A percentile compares a stretch with the other conserved stretches of the same genome.
Conservation (phyloP, 1,140 invertebrate species). For the Ctenoplectra terminalis region DNA sequence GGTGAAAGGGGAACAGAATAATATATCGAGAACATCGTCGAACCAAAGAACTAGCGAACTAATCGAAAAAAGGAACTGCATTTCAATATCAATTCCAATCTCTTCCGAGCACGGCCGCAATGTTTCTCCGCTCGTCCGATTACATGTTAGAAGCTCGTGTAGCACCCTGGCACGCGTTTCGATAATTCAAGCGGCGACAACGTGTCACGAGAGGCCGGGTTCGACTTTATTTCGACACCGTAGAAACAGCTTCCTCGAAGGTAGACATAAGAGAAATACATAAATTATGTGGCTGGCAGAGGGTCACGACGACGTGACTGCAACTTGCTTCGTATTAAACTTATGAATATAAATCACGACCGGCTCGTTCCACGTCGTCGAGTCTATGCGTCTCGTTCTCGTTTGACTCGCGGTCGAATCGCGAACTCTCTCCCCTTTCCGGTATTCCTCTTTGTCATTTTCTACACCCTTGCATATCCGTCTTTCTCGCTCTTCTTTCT, state of each 20-base stretch:
- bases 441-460: not conserved
- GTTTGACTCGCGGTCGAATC: slow-evolving; percentile 46
- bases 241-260: slow-evolving; percentile 42
- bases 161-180: not conserved
- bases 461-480: not conserved
- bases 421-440: slow-evolving; percentile 32
- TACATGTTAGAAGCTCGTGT: not conserved
- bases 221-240: slow-evolving; percentile 48
- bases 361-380: slow-evolving; percentile 55
- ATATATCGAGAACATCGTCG: not conserved
- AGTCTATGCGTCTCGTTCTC: slow-evolving; percentile 18
- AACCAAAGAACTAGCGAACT: not conserved
- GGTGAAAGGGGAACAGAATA: too few species aligned
- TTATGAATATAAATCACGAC: slow-evolving; percentile 80
- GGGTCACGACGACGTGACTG: slow-evolving; percentile 73
- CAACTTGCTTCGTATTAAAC: slow-evolving; percentile 75
- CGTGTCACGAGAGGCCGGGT: not conserved
- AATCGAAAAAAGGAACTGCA: not conserved
- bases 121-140: not conserved
- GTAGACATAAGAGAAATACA: slow-evolving; percentile 65
- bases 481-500: not conserved
- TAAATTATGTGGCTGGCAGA: slow-evolving; percentile 67
- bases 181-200: slow-evolving; percentile 20
- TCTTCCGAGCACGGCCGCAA: not conserved
- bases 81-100: slow-evolving; percentile 10